Evolutionary conservation across 2,797 vertebrate genomes (phyloP).

Genomic region (Pyrocephalus nanus): DNA sequence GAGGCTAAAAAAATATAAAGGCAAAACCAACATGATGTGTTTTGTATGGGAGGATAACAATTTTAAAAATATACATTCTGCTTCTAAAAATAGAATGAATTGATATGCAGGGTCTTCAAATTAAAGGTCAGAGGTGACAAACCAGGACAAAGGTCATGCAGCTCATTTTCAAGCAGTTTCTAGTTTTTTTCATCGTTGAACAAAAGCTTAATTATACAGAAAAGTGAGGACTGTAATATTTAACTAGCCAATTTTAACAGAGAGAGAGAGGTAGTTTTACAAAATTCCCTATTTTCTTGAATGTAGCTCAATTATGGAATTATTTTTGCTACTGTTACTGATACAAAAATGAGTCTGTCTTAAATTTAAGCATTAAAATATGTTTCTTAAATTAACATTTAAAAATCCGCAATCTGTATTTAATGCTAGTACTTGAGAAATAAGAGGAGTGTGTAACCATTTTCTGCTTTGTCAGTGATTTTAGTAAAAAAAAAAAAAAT

Average conservation of each 20-base stretch:
- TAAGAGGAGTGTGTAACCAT: neutral
- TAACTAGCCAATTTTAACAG: slow-evolving; percentile 40
- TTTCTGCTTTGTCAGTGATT: neutral
- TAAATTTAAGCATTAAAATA: neutral
- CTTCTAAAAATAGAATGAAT: slow-evolving; percentile 77
- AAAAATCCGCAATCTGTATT: neutral
- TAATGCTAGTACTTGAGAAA: neutral
- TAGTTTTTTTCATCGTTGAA: slow-evolving; percentile 72
- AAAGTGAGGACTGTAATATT: slow-evolving; percentile 54
- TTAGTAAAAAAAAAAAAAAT: neutral
- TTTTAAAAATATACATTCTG: slow-evolving; percentile 53
- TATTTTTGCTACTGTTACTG: neutral
- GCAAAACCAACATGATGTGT: neutral
- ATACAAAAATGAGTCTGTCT: neutral
- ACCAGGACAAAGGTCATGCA: slow-evolving; percentile 76
- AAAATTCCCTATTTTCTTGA: slow-evolving; percentile 13
- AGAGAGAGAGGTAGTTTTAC: neutral
- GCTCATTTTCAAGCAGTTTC: slow-evolving; percentile 79
- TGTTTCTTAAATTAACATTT: neutral
- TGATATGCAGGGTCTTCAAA: slow-evolving; percentile 77
- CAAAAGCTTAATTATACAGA: slow-evolving; percentile 79
- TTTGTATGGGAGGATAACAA: neutral
- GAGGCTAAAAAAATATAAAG: neutral
- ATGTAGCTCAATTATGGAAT: neutral
- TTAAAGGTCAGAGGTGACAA: slow-evolving; percentile 82